Evolutionary conservation across 2,797 vertebrate species (phyloP).

Genomic region (Onychomys arenicola): DNA sequence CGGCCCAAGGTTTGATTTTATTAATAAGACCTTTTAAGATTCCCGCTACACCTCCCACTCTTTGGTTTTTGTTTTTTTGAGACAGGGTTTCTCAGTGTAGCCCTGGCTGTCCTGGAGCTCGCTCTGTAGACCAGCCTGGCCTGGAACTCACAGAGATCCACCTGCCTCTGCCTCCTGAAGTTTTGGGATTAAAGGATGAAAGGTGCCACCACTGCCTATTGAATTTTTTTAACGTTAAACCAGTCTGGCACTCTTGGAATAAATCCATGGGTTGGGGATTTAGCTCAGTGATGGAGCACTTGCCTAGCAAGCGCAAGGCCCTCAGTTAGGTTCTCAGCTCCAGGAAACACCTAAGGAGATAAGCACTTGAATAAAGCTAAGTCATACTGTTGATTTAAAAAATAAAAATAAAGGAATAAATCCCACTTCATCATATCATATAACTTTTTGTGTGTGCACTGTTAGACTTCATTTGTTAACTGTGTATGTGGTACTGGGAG

Average conservation of each 20-base stretch:
- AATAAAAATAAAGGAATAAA: neutral
- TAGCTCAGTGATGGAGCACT: no score
- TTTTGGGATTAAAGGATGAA: no score
- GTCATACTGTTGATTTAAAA: no score
- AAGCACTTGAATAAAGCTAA: no score
- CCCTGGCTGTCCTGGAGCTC: neutral
- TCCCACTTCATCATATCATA: neutral
- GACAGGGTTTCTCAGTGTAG: neutral
- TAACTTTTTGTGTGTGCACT: neutral
- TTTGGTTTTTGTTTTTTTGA: neutral
- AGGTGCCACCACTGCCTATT: neutral
- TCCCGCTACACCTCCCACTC: no score
- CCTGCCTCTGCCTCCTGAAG: neutral
- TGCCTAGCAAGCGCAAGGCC: no score
- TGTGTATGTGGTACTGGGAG: neutral
- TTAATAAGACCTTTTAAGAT: no score
- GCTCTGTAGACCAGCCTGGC: neutral
- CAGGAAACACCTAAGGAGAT: no score
- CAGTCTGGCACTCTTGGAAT: neutral
- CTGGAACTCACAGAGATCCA: neutral
- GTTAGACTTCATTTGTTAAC: neutral
- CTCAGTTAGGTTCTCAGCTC: no score
- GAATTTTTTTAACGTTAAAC: neutral
- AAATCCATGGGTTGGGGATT: neutral
- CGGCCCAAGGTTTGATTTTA: no score